Evolutionary conservation across 2,797 vertebrate species (phyloP), one percentile per base, ranked within the genome.

Genomic region (Phataginus tetradactyla): DNA sequence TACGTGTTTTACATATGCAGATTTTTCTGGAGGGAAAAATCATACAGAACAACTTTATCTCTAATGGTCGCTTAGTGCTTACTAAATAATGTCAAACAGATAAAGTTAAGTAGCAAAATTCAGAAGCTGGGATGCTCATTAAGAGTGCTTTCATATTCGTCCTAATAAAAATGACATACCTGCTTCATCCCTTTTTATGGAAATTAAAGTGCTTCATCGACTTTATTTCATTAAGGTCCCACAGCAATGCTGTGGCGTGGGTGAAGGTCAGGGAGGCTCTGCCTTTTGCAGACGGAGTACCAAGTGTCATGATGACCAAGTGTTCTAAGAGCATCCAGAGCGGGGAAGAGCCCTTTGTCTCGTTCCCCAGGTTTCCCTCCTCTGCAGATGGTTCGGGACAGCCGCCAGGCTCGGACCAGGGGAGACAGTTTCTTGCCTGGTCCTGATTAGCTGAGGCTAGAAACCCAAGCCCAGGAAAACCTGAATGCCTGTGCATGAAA

Each of bases 91-190:
- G 61, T 85, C 92, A 92, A 80, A 89, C 27, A n/a, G 94, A 64
- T 64, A 64, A 91, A 90, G 85, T 89, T 86, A 96, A 92, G 75
- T 25, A 68, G 71, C 29, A 55, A 51, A 66, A 95, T 97, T 94
- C 32, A 45, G 84, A 90, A 94, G 59, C 66, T 80, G 29, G 45
- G 49, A 85, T 80, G 61, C 90, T 96, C 68, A 53, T 87, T 93
- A 78, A 77, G 86, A 94, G 86, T 57, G 53, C 84, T 92, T 92
- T 74, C 34, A 34, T 92, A 81, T 91, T 95, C 39, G 32, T 13
- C 68, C 64, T 91, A 96, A 96, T 94, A 95, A 95, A 95, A 94
- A 72, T 96, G 88, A 61, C 81, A 53, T 66, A 68, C 49, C 81
- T 86, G 32, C 92, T 39, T 89, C 66, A 6, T 86, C 69, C 39